Evolutionary conservation across 2,113 vertebrate genomes (phyloP), one percentile per base, ranked within the genome.

Genomic region (Platichthys flesus): DNA sequence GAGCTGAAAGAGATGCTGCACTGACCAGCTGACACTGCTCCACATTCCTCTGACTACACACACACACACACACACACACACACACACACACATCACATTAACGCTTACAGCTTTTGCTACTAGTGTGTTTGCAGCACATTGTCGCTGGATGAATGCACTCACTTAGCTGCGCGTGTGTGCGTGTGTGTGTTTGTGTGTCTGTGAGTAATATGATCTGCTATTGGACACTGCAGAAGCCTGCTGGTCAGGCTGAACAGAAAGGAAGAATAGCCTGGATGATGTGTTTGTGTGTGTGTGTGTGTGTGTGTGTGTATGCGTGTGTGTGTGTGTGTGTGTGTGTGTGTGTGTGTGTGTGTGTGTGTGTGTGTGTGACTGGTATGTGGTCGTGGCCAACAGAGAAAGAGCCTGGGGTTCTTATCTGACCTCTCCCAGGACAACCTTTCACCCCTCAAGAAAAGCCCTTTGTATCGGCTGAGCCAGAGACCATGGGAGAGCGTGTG

Each of bases 371-470:
- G 37, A 51, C 57, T 91, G 87, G 89, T 91, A 92, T 93, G 91
- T 83, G 81, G 35, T 81, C 23, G 87, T 78, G 81, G 42, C 81
- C 61, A 59, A 51, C 37, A 79, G 78, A 91, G 59, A 92, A 92
- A 86, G 78, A 91, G 84, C 87, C 89, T 77, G 79, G 69, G 91
- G 85, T 91, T 89, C 86, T 91, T 91, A 86, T 88, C 89, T 92
- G 89, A 91, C 92, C 92, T 88, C 87, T 85, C 86, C 82, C 67
- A 67, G 56, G 59, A 71, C 78, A 86, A 92, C 92, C 92, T 89
- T 82, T 93, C 57, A 93, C 90, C 91, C 80, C 75, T 74, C 61
- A 91, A 87, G 86, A 88, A 84, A 89, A 85, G 88, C 82, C 85
- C 74, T 92, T 93, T 93, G 91, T 93, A 77, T 91, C 71, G 78